A percentile compares a stretch with the other conserved stretches of the same genome.
Conservation (phyloP, 2,888 invertebrate genomes). For the Drosophila austrosaltans region DNA sequence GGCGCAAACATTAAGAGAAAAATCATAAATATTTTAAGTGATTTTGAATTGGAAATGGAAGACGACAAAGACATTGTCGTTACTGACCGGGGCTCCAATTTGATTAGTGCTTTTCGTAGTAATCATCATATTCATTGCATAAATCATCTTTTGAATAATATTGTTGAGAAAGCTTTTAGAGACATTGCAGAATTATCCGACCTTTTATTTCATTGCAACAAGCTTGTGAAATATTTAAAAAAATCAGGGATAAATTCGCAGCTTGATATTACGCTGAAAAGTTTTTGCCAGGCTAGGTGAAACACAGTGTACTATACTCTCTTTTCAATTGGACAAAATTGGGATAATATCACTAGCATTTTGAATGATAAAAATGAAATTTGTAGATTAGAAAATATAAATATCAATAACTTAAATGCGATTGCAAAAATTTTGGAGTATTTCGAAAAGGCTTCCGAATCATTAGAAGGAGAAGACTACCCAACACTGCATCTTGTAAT, state of each 20-base stretch:
- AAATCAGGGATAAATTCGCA: neutral
- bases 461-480: neutral
- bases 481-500: neutral
- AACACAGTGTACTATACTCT: neutral
- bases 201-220: neutral
- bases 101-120: neutral
- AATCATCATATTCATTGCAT: neutral
- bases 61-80: neutral
- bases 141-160: neutral
- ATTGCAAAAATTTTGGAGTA: neutral
- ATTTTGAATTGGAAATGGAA: too few relatives aligned
- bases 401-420: neutral
- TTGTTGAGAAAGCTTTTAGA: neutral
- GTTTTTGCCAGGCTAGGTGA: neutral
- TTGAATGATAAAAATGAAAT: neutral
- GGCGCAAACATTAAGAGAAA: neutral
- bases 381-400: neutral
- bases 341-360: neutral
- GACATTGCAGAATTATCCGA: neutral
- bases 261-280: too few relatives aligned
- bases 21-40: neutral
- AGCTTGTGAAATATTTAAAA: neutral
- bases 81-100: neutral
- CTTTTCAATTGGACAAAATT: neutral
- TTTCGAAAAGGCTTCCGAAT: neutral